Base-by-base conservation (phyloP, 2,888 invertebrate species). In the Dynastes tityus region DNA sequence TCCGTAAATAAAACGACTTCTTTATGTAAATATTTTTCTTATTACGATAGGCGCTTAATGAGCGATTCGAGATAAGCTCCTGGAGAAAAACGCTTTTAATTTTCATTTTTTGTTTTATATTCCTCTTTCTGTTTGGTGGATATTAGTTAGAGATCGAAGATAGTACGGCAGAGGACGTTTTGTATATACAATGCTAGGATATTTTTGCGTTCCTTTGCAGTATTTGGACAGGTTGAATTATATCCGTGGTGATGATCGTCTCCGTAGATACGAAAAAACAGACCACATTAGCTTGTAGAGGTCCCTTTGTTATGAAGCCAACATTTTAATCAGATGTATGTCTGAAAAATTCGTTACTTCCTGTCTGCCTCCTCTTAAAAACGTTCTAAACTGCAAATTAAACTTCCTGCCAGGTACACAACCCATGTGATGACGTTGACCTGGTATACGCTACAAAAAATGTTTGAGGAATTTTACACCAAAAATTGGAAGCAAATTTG, bases 11-110 rank as follows among this genome's bases (percentile, higher is more conserved):
- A 67, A 68, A 68, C 68, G 68, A 58, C 58, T 67, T 53, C 67
- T 67, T 67, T 68, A 68, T 77, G 68, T 68, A 77, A 77, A 77
- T 77, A 77, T 77, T 77, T 68, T 77, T 77, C 77, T 68, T 77
- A 77, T 68, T 77, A 68, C 77, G 68, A 68, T 77, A 77, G 67
- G 29, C 58, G 61, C 73, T 45, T 74, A 74, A 74, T 74, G 73
- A 63, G 73, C 73, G 73, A 74, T 74, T 29, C 58, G 61, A 74
- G 73, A 74, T 74, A 74, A 74, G 61, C 49, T 27, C 40, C 5
- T 5, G 27, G 51, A 27, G 63, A 51, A 74, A 61, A 61, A 74
- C 13, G 22, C 27, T 63, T 49, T 68, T 68, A 51, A 68, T 51
- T 68, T 68, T 68, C 61, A 63, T 74, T 63, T 63, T 55, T 55